Percentiles rank a stretch among this genome's conserved stretches.
Evolutionary conservation across 2,113 vertebrate species (phyloP).

Genomic region (Corvus cornix): DNA sequence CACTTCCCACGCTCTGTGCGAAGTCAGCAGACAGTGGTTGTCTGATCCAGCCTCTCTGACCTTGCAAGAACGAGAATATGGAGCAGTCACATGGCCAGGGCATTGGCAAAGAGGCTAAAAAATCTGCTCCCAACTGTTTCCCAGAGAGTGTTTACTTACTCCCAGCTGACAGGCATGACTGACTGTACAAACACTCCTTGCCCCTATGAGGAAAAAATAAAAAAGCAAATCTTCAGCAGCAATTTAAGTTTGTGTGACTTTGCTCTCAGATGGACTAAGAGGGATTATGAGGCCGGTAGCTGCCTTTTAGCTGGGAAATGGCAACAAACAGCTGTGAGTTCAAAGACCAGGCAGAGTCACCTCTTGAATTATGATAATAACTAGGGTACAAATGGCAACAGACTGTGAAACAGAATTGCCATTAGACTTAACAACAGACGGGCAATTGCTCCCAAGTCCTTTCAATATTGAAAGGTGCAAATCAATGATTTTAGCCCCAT

Average conservation of each 20-base stretch:
- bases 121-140: not conserved
- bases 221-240: not conserved
- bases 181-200: not conserved
- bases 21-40: not conserved
- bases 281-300: not conserved
- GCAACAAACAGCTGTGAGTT: not conserved
- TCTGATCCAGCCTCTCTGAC: not conserved
- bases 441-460: not conserved
- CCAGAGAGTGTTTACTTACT: slow-evolving; percentile 1
- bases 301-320: not conserved
- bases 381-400: not conserved
- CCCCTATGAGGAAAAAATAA: not conserved
- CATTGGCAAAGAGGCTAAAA: not conserved
- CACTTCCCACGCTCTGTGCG: not conserved
- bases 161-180: not conserved
- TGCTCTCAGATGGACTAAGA: not conserved
- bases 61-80: accelerated
- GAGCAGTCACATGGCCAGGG: not conserved
- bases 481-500: not conserved
- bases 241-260: not conserved
- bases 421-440: not conserved
- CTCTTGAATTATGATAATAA: not conserved
- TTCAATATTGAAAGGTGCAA: not conserved
- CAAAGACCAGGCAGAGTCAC: not conserved
- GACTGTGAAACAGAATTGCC: not conserved